These are phyloP conservation scores for Chlorospingus flavigularis DNA, from an alignment of 2,797 vertebrate species.

Conservation along the genomic window DNA sequence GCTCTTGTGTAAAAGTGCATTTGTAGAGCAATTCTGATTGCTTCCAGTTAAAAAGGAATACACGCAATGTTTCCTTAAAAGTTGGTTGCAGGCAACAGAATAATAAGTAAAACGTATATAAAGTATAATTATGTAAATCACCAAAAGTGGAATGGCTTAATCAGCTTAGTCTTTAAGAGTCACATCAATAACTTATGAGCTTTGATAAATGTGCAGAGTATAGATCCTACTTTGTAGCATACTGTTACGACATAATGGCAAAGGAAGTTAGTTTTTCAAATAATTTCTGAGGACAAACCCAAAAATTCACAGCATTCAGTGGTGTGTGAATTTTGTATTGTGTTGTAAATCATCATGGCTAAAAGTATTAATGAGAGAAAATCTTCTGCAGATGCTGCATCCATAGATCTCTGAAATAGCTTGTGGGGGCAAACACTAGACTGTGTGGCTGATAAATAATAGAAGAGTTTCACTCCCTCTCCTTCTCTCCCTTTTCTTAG, in stretches of 20 bases:
- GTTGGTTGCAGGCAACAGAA: constrained; percentile 9
- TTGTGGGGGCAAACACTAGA: not conserved
- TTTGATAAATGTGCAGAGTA: not conserved
- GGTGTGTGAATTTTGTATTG: not conserved
- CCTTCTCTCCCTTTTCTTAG: not conserved
- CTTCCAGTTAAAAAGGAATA: constrained; percentile 13
- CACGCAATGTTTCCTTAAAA: not conserved
- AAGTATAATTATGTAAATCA: constrained; percentile 51
- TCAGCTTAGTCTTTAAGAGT: constrained; percentile 2
- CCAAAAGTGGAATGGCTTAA: not conserved
- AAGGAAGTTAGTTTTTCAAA: not conserved
- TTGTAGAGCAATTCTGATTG: not conserved
- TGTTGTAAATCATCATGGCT: not conserved
- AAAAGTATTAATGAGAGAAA: constrained; percentile 38
- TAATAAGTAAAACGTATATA: constrained; percentile 8
- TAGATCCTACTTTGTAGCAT: not conserved
- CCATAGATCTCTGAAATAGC: not conserved
- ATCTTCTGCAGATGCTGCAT: not conserved
- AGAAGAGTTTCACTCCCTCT: not conserved
- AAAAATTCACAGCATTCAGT: not conserved
- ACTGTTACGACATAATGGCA: not conserved
- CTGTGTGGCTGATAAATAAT: constrained; percentile 37
- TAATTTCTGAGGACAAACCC: not conserved
- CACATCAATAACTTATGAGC: constrained; percentile 36
- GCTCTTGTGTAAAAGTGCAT: not conserved